These are phyloP conservation scores for Pelodiscus sinensis DNA, from an alignment of 2,113 vertebrate genomes.

Conservation along the genomic window DNA sequence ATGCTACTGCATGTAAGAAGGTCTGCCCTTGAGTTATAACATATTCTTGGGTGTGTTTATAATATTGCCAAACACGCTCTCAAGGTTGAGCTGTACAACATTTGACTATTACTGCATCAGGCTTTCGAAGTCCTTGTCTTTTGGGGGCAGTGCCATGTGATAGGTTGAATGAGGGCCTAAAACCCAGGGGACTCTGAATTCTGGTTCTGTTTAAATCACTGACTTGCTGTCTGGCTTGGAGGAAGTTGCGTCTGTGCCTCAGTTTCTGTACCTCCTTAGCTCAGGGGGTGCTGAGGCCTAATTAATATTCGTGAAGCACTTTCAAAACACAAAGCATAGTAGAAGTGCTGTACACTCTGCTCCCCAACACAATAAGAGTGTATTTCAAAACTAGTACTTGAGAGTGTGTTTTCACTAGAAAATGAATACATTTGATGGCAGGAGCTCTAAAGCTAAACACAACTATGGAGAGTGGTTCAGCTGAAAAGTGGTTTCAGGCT, in stretches of 20 bases:
- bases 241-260: conserved; percentile 58
- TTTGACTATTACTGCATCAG: neutral
- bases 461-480: neutral
- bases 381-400: conserved; percentile 35
- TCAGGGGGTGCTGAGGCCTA: conserved; percentile 70
- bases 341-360: neutral
- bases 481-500: neutral
- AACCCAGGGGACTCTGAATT: neutral
- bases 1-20: neutral
- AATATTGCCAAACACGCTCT: conserved; percentile 4
- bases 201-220: conserved; percentile 46
- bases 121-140: conserved; percentile 36
- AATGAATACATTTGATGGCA: neutral
- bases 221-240: conserved; percentile 65
- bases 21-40: neutral
- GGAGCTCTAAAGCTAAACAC: neutral
- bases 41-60: neutral
- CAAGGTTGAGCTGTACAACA: neutral
- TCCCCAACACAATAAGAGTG: neutral
- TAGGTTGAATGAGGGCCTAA: conserved; percentile 24
- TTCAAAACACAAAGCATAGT: conserved; percentile 70
- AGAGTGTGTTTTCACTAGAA: conserved; percentile 56
- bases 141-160: neutral
- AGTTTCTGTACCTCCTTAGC: conserved; percentile 71
- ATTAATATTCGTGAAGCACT: conserved; percentile 62